Base-by-base conservation (phyloP, 2,888 invertebrate genomes). In the Isotomurus palustris region DNA sequence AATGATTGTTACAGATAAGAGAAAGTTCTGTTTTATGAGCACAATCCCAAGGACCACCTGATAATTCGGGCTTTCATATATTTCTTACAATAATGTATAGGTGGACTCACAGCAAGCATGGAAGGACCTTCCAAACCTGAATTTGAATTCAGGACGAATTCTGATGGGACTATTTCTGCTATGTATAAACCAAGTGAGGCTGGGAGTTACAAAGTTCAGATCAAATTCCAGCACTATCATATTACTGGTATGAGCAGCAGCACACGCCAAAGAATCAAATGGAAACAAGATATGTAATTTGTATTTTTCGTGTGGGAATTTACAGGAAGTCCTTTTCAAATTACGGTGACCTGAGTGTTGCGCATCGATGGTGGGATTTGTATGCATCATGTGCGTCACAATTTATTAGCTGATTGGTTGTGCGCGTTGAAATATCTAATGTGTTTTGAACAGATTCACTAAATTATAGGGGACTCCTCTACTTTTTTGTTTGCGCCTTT, bases 331-430 rank as follows among this genome's bases (percentile, higher is more conserved):
- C 56, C 56, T 12, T 56, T 51, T 32, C 43, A 43, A 17, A 45
- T 56, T 72, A 91, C 91, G 80, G 92, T 91, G 77, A 92, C 92
- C 61, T 38, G 38, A 38, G 38, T 4, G 19, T 14, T 19, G 19
- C 32, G 14, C n/a, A n/a, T n/a, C n/a, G n/a, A n/a, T n/a, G n/a
- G n/a, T n/a, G n/a, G n/a, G n/a, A n/a, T n/a, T n/a, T n/a, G n/a
- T n/a, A n/a, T n/a, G n/a, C n/a, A n/a, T n/a, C n/a, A n/a, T n/a
- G n/a, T n/a, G n/a, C n/a, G n/a, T n/a, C n/a, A n/a, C n/a, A n/a
- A n/a, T n/a, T n/a, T n/a, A n/a, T n/a, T n/a, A n/a, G n/a, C n/a
- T n/a, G n/a, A n/a, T n/a, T n/a, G n/a, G n/a, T n/a, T n/a, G n/a
- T n/a, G n/a, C n/a, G n/a, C n/a, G n/a, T n/a, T n/a, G n/a, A n/a